Base-by-base conservation (phyloP, 1,140 invertebrate species). In the Tetramorium alpestre region DNA sequence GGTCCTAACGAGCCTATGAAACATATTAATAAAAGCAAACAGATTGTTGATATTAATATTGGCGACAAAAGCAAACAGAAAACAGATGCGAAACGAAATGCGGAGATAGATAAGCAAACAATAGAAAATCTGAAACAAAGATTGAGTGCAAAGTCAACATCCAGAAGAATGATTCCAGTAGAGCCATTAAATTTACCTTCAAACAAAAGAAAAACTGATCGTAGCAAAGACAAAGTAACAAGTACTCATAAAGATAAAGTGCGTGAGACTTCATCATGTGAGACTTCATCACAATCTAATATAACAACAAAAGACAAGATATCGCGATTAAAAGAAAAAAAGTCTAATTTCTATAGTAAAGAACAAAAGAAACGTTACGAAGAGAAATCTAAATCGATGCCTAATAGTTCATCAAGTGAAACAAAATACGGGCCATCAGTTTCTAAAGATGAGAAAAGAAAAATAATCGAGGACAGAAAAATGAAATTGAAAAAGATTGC, bases 401-500 rank as follows among this genome's bases (percentile, higher is more conserved):
- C 58, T 3, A n/a, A 16, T 2, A 28, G 18, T 64, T 41, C 41
- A 8, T 7, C n/a, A 11, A 54, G 0, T 41, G 82, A 81, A 13
- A 41, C 54, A 2, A 82, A 78, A 3, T 13, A 8, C 16, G 51
- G 56, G 11, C 16, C 54, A 16, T 80, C 65, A 6, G 72, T 93
- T 44, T 88, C 91, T 2, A 92, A 89, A 5, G 84, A 90, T 3
- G 85, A 92, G 6, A 92, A 89, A 47, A 72, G 88, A 18, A 75
- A 75, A 25, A 85, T 93, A 25, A 49, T 49, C 2, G 73, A 93
- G 0, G 69, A 87, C 8, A 91, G 93, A 28, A 93, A 92, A 25
- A 64, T 67, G 5, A 92, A 89, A 25, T 69, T 93, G 8, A 93
- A 92, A 6, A 58, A 89, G 44, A 62, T 93, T 11, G 92, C 92